Evolutionary conservation across 1,140 invertebrate species (phyloP).

Genomic region (Brachionus rotundiformis): DNA sequence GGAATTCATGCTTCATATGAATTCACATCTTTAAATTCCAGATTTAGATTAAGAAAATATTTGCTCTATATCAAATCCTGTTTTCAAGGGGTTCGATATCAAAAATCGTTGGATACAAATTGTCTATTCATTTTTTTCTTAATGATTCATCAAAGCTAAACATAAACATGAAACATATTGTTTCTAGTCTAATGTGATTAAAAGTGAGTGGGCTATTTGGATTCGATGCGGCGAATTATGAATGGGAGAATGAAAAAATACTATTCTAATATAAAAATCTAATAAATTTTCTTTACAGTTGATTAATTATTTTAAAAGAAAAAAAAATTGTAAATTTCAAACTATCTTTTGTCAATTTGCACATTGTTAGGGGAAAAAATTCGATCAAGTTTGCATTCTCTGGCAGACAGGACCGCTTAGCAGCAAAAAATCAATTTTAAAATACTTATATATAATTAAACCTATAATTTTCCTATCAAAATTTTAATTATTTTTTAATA

Average conservation of each 20-base stretch:
- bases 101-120: neutral
- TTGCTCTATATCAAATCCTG: neutral
- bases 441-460: no score
- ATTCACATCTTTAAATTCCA: conserved; percentile 10
- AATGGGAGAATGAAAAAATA: conserved; percentile 3
- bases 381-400: neutral
- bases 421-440: neutral
- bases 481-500: neutral
- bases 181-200: neutral
- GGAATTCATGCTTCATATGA: neutral
- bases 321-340: neutral
- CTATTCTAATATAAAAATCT: neutral
- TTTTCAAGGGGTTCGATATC: conserved; percentile 2
- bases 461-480: neutral
- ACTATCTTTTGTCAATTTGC: neutral
- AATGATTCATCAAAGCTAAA: conserved; percentile 5
- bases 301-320: neutral
- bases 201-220: neutral
- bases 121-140: conserved; percentile 13
- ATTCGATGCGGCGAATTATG: neutral
- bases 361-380: neutral
- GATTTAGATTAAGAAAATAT: conserved; percentile 39
- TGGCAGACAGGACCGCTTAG: neutral
- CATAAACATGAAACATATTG: conserved; percentile 32
- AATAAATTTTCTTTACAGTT: conserved; percentile 13